Percentiles rank a stretch among this genome's conserved stretches.
These are phyloP conservation scores for Lineus longissimus DNA, from an alignment of 1,140 invertebrate genomes.

Conservation along the genomic window DNA sequence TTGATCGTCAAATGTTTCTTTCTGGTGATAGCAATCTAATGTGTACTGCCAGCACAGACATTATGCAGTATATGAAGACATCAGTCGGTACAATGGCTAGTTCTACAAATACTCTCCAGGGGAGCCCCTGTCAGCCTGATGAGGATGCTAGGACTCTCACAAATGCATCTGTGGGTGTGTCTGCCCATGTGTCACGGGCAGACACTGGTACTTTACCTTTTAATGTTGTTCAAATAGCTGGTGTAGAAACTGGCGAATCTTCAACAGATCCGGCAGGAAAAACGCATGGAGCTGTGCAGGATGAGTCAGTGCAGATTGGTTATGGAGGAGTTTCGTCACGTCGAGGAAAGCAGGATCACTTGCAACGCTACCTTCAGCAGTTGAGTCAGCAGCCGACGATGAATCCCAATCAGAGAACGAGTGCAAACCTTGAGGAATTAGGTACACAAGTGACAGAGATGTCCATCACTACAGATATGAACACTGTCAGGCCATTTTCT, in stretches of 20 bases:
- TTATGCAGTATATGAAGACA: constrained; percentile 2
- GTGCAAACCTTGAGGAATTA: neutral
- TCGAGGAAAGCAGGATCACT: constrained; percentile 33
- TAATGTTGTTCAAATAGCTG: too few species aligned
- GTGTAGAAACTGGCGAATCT: too few species aligned
- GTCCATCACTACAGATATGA: constrained; percentile 1
- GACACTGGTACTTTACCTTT: too few species aligned
- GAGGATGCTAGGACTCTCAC: too few species aligned
- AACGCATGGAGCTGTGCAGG: too few species aligned
- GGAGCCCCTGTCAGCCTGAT: neutral
- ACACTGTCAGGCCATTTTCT: neutral
- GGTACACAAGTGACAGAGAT: constrained; percentile 29
- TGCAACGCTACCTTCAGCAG: constrained; percentile 32
- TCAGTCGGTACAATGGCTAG: constrained; percentile 3
- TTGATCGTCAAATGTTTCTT: neutral
- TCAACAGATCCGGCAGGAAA: too few species aligned
- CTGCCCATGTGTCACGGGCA: too few species aligned
- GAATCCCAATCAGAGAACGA: neutral
- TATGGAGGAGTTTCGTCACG: too few species aligned
- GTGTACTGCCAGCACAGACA: neutral
- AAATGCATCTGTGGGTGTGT: too few species aligned
- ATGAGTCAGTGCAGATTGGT: too few species aligned
- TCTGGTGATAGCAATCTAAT: neutral
- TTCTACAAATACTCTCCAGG: neutral
- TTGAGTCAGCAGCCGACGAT: constrained; percentile 17